Evolutionary conservation across 2,888 invertebrate genomes (phyloP).

Genomic region (Tenodera sinensis): DNA sequence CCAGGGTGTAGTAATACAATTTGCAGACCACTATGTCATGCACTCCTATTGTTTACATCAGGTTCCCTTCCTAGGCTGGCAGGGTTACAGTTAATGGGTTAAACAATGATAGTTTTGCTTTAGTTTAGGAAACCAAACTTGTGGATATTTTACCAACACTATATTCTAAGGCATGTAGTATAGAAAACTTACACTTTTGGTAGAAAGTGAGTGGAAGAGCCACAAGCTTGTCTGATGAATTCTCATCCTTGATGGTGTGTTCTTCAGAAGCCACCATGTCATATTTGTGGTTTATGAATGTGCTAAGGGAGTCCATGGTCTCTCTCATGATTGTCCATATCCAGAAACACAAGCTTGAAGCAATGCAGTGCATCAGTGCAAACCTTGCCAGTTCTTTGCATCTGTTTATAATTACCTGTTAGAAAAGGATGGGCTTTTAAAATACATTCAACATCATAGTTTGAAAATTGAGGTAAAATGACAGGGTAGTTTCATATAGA

Average conservation of each 20-base stretch:
- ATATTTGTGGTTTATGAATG: conserved; percentile 42
- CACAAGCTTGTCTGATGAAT: conserved; percentile 34
- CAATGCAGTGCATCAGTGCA: conserved; percentile 76
- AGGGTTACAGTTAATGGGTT: too few relatives aligned
- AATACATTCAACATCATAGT: background rate
- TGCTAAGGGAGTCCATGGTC: conserved; percentile 60
- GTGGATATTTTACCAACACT: too few relatives aligned
- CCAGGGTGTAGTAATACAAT: too few relatives aligned
- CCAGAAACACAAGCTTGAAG: conserved; percentile 77
- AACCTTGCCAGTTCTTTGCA: conserved; percentile 60
- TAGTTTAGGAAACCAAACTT: too few relatives aligned
- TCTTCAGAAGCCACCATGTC: conserved; percentile 27
- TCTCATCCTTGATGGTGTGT: background rate
- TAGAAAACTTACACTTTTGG: conserved; percentile 28
- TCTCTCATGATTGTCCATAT: conserved; percentile 72
- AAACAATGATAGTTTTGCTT: too few relatives aligned
- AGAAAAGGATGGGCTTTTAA: background rate
- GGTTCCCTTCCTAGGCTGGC: too few relatives aligned
- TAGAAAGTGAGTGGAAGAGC: conserved; percentile 41
- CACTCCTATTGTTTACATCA: too few relatives aligned
- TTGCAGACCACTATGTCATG: too few relatives aligned
- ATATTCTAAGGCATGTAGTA: background rate
- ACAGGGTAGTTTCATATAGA: too few relatives aligned
- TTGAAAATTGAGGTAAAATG: background rate
- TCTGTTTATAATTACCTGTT: conserved; percentile 58